phyloP scores from a whole-genome alignment of 2,113 vertebrate genomes.

The Mormoops blainvillei region DNA sequence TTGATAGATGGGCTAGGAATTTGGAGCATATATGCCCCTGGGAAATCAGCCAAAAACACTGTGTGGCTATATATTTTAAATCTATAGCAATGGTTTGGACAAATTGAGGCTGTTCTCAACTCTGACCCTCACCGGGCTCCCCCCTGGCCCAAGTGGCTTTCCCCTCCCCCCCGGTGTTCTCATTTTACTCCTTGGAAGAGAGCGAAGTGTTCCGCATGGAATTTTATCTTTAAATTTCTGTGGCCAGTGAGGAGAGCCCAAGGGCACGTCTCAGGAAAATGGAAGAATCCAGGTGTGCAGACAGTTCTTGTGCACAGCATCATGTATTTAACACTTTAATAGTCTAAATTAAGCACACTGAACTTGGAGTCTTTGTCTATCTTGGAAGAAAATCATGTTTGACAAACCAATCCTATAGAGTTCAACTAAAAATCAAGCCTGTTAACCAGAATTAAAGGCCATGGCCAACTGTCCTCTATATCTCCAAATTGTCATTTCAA shows the following conservation, averaged over 20 bases:
- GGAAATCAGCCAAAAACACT: conserved; percentile 49
- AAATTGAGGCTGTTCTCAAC: conserved; percentile 27
- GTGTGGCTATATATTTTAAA: conserved; percentile 10
- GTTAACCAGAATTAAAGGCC: not conserved
- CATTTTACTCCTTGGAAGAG: conserved; percentile 19
- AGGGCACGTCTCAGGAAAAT: not conserved
- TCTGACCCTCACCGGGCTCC: conserved; percentile 20
- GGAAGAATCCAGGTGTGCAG: not conserved
- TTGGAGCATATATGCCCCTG: conserved; percentile 47
- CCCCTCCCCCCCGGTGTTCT: conserved; percentile 7
- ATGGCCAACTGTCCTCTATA: not conserved
- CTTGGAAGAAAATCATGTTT: not conserved
- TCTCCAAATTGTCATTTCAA: not conserved
- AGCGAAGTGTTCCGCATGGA: conserved; percentile 28
- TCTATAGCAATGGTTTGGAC: conserved; percentile 16
- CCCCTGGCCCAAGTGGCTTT: not conserved
- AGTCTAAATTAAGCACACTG: not conserved
- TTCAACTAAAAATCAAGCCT: not conserved
- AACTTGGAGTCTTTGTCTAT: not conserved
- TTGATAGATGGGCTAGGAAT: conserved; percentile 62
- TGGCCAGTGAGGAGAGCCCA: not conserved
- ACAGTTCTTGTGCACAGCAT: not conserved
- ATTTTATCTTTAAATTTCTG: conserved; percentile 51
- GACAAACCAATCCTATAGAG: not conserved
- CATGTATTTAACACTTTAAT: not conserved